phyloP scores from a whole-genome alignment of 2,888 invertebrate species.

The Epirrhoe alternata region DNA sequence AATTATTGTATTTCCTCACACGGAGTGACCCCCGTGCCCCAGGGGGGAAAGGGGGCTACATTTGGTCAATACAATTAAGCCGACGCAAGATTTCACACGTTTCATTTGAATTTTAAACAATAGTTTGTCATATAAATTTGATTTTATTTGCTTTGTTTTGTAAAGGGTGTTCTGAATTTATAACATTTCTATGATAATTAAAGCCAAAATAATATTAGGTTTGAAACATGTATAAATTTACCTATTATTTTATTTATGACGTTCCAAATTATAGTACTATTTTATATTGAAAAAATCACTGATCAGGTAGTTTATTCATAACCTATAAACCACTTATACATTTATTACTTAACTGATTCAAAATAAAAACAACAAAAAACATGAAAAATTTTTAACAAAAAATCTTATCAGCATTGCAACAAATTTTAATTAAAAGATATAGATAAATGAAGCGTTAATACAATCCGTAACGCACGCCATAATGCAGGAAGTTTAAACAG shows the following conservation, averaged over 20 bases:
- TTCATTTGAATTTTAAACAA: conserved; percentile 84
- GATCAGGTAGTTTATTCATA: no score
- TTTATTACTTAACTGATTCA: no score
- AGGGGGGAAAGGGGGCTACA: conserved; percentile 50
- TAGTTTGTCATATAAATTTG: conserved; percentile 84
- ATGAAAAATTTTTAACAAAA: no score
- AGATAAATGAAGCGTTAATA: neutral
- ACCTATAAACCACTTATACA: no score
- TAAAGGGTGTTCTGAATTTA: conserved; percentile 57
- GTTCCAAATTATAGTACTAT: neutral
- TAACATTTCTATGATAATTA: neutral
- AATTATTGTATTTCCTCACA: conserved; percentile 75
- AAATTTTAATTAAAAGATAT: neutral
- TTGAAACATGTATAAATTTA: no score
- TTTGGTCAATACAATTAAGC: conserved; percentile 83
- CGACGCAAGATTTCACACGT: conserved; percentile 80
- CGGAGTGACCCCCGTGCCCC: conserved; percentile 53
- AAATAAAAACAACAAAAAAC: no score
- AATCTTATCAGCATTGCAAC: neutral
- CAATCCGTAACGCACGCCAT: conserved; percentile 1
- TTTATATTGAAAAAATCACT: no score
- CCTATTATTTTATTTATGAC: no score
- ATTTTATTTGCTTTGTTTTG: conserved; percentile 70
- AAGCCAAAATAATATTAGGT: no score
- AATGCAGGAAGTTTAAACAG: conserved; percentile 29